Evolutionary conservation across 2,888 invertebrate species (phyloP), one percentile per base, ranked within the genome.

Genomic region (Nomada ruficornis): DNA sequence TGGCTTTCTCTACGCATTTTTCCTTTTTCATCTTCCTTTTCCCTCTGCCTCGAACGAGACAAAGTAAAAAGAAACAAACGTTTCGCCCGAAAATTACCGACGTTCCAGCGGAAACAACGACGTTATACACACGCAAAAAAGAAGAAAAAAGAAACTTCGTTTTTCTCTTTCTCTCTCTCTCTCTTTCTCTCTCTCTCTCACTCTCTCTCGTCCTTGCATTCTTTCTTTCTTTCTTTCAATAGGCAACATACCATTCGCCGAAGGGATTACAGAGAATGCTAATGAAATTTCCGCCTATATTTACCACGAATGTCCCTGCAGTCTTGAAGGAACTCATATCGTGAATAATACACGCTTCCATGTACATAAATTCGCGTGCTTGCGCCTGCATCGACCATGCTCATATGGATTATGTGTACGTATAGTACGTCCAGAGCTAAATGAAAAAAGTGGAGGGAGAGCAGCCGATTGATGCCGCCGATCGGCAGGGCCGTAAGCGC

Each of bases 1-100:
- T 85, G 86, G 85, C 80, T 86, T 87, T 82, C 69, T 82, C 69
- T 69, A 62, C 44, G 13, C 67, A 64, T 59, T 59, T 63, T 62
- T 75, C 36, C 36, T 75, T 13, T 69, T 50, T 29, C 13, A 44
- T 64, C 64, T 10, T 18, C 15, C 26, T 3, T 64, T n/a, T 15
- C 15, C 47, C 36, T 36, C 36, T 57, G 29, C 55, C 47, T 65
- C 44, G 55, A 26, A 13, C 23, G 44, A 64, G 44, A 23, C 55
- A 57, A 57, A 55, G 7, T 36, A 64, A 63, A 42, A 36, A 64
- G 13, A 26, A 64, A 26, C 47, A 13, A 57, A 67, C 29, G 57
- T 29, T 67, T 59, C 67, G 23, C 47, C 44, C 54, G 55, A 69
- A 36, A 76, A 69, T 47, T 57, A 81, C 67, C 44, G 52, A 68